A percentile compares a stretch with the other conserved stretches of the same genome.
Evolutionary conservation across 2,113 vertebrate species (phyloP).

Genomic region (Entomyzon cyanotis): DNA sequence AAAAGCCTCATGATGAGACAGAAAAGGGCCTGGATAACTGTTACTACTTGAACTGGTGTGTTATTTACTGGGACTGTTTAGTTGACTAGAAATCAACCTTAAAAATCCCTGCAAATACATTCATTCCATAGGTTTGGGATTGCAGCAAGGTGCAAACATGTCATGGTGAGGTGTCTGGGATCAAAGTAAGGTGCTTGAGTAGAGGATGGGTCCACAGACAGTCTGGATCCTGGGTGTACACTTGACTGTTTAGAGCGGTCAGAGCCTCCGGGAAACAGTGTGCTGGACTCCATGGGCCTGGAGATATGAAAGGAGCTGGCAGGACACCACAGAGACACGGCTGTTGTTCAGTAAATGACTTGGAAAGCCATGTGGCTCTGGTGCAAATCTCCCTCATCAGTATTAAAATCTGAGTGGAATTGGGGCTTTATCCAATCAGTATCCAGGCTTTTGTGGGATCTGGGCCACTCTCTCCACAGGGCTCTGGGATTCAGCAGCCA

Average conservation of each 20-base stretch:
- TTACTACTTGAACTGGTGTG: background rate
- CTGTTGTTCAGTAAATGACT: background rate
- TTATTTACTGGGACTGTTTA: background rate
- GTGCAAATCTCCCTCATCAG: background rate
- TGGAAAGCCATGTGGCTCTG: background rate
- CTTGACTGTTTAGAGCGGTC: accelerated
- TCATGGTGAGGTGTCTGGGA: background rate
- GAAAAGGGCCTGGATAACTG: background rate
- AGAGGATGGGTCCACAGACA: background rate
- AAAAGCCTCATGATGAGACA: background rate
- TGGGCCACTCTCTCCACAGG: background rate
- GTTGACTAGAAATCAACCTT: background rate
- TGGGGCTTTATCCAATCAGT: background rate
- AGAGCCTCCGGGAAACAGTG: background rate
- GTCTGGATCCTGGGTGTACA: background rate
- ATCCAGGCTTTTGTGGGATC: background rate
- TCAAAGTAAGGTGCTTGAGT: background rate
- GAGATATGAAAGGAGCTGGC: background rate
- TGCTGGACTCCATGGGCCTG: background rate
- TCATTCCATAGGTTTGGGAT: background rate
- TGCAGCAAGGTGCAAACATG: background rate
- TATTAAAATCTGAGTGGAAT: background rate
- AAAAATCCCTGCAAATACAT: background rate
- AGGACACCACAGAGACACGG: accelerated
- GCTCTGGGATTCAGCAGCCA: background rate